These are phyloP conservation scores for Hydrolagus colliei DNA, from an alignment of 2,797 vertebrate species.

Conservation along the genomic window DNA sequence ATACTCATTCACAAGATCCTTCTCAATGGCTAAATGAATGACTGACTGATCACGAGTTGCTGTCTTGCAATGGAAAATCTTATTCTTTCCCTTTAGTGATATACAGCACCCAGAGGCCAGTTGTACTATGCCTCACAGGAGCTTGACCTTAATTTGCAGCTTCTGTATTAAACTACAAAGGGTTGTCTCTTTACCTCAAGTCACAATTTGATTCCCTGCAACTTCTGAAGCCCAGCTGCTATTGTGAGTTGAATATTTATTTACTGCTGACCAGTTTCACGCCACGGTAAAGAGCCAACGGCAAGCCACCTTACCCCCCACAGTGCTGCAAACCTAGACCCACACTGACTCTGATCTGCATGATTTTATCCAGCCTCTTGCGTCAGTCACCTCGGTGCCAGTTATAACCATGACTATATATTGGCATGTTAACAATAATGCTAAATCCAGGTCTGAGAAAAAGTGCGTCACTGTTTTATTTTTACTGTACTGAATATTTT, in stretches of 20 bases:
- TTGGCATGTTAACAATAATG: too few relatives aligned
- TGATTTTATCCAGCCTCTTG: not conserved
- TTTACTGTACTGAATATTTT: too few relatives aligned
- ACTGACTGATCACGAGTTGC: not conserved
- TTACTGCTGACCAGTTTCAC: not conserved
- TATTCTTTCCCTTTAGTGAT: not conserved
- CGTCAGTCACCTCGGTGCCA: not conserved
- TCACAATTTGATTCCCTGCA: not conserved
- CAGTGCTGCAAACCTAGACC: not conserved
- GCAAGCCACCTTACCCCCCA: not conserved
- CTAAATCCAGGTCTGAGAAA: too few relatives aligned
- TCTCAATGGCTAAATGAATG: slow-evolving; percentile 1
- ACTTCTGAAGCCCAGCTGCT: not conserved
- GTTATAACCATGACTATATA: too few relatives aligned
- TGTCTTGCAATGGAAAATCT: slow-evolving; percentile 14
- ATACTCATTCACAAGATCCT: not conserved
- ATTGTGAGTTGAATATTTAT: not conserved
- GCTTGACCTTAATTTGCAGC: not conserved
- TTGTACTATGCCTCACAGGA: not conserved
- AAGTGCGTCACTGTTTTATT: too few relatives aligned
- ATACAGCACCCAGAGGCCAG: not conserved
- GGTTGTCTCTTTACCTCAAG: not conserved
- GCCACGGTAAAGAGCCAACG: not conserved
- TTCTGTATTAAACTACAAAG: not conserved
- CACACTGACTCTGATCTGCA: too few relatives aligned